Base-by-base conservation (phyloP, 2,888 invertebrate species). In the Ctenicera cuprea region DNA sequence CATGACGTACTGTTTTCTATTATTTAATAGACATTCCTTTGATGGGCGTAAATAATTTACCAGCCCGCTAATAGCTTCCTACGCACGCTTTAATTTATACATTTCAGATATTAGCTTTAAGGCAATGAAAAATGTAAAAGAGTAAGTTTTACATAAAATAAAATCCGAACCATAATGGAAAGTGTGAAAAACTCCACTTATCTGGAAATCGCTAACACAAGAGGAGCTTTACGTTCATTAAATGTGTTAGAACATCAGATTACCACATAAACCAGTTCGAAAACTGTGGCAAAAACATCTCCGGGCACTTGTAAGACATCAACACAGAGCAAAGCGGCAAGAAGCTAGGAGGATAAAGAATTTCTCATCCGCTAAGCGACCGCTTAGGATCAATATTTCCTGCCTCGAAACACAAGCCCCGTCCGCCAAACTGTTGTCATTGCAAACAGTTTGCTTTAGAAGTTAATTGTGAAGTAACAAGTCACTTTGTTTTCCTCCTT, bases 401-500 rank as follows among this genome's bases (percentile, higher is more conserved):
- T 54, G 54, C 43, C 22, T 43, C 11, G 11, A 37, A 33, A 37
- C 37, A 33, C 30, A 16, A 59, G 57, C 62, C 22, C 9, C 26
- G 43, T 45, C 45, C 63, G 48, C 8, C 63, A 63, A 62, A 63
- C 63, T 63, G 63, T 63, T 63, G 63, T 45, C 33, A 63, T 63
- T 62, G 37, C 37, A 59, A 59, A 59, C 38, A 59, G 20, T 59
- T 38, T 59, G 12, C 37, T 62, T 63, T 43, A n/a, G 30, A 45
- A 63, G 63, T 45, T 63, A 63, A 63, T 63, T 63, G 45, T 48
- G 14, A 48, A 16, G 63, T 63, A 63, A 63, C 63, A 63, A 63
- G 26, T 61, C 52, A 9, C n/a, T 14, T 16, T 20, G 41, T 18
- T 48, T 52, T n/a, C 18, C 26, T 22, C n/a, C 52, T 52, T 52